These are phyloP conservation scores for Zygogramma bicolorata DNA, from an alignment of 2,888 invertebrate genomes.

Conservation along the genomic window DNA sequence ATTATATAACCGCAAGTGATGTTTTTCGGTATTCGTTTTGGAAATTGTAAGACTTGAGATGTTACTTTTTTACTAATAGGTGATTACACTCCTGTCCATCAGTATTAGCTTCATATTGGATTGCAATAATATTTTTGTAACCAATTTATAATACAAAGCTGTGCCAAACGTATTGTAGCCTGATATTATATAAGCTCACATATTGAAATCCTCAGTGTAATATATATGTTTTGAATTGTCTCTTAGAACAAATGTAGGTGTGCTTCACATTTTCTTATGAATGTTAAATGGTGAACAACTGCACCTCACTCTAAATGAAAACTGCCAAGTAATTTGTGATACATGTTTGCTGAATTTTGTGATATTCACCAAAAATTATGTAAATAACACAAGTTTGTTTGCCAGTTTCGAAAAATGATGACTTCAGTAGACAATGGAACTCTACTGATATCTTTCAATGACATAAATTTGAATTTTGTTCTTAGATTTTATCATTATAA, in stretches of 20 bases:
- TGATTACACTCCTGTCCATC: conserved; percentile 55
- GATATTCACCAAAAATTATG: too few relatives aligned
- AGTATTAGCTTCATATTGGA: conserved; percentile 61
- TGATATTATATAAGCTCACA: conserved; percentile 38
- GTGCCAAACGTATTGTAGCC: conserved; percentile 57
- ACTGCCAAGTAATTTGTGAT: neutral
- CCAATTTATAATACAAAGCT: conserved; percentile 60
- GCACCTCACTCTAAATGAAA: neutral
- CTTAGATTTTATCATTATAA: too few relatives aligned
- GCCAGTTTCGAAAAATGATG: too few relatives aligned
- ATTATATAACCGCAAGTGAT: conserved; percentile 21
- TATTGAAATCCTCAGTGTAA: neutral
- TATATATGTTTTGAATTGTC: neutral
- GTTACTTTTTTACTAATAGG: conserved; percentile 48
- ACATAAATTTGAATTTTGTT: too few relatives aligned
- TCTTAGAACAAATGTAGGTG: neutral
- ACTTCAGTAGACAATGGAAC: too few relatives aligned
- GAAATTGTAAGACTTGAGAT: conserved; percentile 41
- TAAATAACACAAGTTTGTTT: too few relatives aligned
- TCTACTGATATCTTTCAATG: too few relatives aligned
- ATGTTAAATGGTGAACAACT: neutral
- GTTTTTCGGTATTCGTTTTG: conserved; percentile 28
- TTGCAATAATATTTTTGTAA: conserved; percentile 64
- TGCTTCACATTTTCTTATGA: conserved; percentile 7
- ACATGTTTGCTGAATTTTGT: too few relatives aligned